Conservation (phyloP, 2,888 invertebrate genomes). For the Andrena camellia region DNA sequence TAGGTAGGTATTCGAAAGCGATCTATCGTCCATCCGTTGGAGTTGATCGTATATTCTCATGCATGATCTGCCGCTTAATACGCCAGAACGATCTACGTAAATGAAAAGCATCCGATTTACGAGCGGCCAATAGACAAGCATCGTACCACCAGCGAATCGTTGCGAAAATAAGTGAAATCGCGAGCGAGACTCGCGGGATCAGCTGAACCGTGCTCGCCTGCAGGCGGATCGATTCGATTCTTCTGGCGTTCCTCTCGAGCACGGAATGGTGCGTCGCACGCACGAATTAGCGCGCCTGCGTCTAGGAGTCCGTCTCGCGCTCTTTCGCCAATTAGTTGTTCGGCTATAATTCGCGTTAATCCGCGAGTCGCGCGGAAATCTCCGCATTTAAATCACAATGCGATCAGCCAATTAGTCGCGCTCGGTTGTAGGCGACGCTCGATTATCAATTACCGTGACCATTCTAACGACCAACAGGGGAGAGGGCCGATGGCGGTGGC, state of each 20-base stretch:
- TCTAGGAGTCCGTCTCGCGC: slow-evolving; percentile 53
- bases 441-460: slow-evolving; percentile 82
- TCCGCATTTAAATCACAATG: slow-evolving; percentile 79
- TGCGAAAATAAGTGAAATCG: slow-evolving; percentile 37
- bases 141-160: slow-evolving; percentile 38
- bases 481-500: slow-evolving; percentile 7
- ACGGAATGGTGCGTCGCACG: not conserved
- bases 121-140: slow-evolving; percentile 30
- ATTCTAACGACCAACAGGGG: slow-evolving; percentile 69
- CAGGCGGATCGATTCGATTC: slow-evolving; percentile 27
- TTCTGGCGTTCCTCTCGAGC: not conserved
- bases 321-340: slow-evolving; percentile 80
- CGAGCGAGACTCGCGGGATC: slow-evolving; percentile 6
- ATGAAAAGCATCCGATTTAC: slow-evolving; percentile 45
- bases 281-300: slow-evolving; percentile 20
- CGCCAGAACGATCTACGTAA: slow-evolving; percentile 51
- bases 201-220: not conserved
- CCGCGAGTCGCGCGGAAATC: slow-evolving; percentile 74
- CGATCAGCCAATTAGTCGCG: slow-evolving; percentile 76
- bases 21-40: slow-evolving; percentile 25
- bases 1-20: slow-evolving; percentile 26
- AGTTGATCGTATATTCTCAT: slow-evolving; percentile 27
- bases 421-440: slow-evolving; percentile 71
- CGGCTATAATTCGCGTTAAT: slow-evolving; percentile 79
- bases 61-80: slow-evolving; percentile 51